Base-by-base conservation (phyloP, 2,797 vertebrate species). In the Enteromius fasciolatus region DNA sequence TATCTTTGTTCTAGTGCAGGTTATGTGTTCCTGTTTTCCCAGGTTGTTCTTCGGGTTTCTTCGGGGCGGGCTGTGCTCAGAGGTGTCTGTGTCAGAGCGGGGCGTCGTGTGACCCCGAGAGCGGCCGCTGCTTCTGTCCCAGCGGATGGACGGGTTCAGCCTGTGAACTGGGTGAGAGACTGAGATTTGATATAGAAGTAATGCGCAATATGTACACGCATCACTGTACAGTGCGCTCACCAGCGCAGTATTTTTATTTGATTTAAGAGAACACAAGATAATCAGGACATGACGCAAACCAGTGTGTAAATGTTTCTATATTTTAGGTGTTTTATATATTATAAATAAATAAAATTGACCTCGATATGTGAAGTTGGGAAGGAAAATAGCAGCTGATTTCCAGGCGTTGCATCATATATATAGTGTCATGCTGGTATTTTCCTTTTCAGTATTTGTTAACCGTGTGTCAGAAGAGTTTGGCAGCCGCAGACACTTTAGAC, bases 81-180 rank as follows among this genome's bases (percentile, higher is more conserved):
- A 90, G 78, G 81, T 99, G 98, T 88, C 88, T 97, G 75, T 99
- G 98, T 89, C 95, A 89, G 81, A 96, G 98, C 0, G 96, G 95
- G 0, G 97, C 94, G 69, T 87, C 86, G 0, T 99, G 97, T 7
- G 91, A 97, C 90, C 93, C 92, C 0, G 84, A 86, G 77, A 93
- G 88, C 0, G 98, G 98, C 63, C 89, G 39, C 64, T 99, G 98
- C 2, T 23, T 82, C 0, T 99, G 98, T 59, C 90, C 89, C 0
- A 86, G 87, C 0, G 97, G 97, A 0, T 98, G 97, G 97, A 94
- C 81, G 0, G 97, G 97, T n/a, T 81, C 90, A 23, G 95, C 95
- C 81, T 99, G 98, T 1, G 97, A 99, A 87, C 91, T 89, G 50
- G 97, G 98, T 98, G 89, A 95, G 94, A 20, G 33, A 20, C 73